phyloP scores from a whole-genome alignment of 2,888 invertebrate genomes.

The Phyto melanocephala region DNA sequence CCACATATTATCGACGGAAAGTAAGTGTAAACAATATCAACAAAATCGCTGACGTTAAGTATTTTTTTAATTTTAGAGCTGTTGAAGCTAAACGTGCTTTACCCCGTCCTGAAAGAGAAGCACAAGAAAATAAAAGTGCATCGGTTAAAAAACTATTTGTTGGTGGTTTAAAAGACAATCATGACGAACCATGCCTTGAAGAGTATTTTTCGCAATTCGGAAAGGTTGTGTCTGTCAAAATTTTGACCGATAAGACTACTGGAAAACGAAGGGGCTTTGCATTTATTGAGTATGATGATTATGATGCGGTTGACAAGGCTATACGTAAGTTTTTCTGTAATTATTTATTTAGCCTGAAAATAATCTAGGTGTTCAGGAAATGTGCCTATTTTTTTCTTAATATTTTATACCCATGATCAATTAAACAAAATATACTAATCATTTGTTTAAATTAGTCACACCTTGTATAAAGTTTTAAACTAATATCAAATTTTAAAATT shows the following conservation, averaged over 20 bases:
- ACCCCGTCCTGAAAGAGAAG: constrained; percentile 92
- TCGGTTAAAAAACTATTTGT: constrained; percentile 97
- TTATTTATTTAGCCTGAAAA: neutral
- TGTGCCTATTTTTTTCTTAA: too few species aligned
- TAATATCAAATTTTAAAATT: too few species aligned
- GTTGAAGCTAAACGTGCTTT: constrained; percentile 98
- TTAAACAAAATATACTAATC: too few species aligned
- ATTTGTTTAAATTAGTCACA: too few species aligned
- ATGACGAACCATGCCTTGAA: constrained; percentile 92
- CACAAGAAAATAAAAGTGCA: constrained; percentile 90
- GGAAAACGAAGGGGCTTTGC: constrained; percentile 97
- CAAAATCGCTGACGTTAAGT: too few species aligned
- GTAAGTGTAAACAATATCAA: constrained; percentile 78
- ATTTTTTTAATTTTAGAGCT: constrained; percentile 79
- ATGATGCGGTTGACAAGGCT: constrained; percentile 97
- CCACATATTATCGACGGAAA: constrained; percentile 96
- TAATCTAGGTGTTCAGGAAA: too few species aligned
- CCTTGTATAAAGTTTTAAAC: too few species aligned
- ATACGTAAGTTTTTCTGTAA: constrained; percentile 91
- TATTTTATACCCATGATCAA: too few species aligned
- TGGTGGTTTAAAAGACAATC: constrained; percentile 94
- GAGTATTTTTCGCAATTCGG: constrained; percentile 91
- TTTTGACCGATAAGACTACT: constrained; percentile 94
- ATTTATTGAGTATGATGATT: constrained; percentile 97
- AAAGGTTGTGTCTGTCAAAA: constrained; percentile 88